Percentiles rank a stretch among this genome's conserved stretches.
phyloP scores from a whole-genome alignment of 1,140 invertebrate species.

The Cecropterus lyciades region DNA sequence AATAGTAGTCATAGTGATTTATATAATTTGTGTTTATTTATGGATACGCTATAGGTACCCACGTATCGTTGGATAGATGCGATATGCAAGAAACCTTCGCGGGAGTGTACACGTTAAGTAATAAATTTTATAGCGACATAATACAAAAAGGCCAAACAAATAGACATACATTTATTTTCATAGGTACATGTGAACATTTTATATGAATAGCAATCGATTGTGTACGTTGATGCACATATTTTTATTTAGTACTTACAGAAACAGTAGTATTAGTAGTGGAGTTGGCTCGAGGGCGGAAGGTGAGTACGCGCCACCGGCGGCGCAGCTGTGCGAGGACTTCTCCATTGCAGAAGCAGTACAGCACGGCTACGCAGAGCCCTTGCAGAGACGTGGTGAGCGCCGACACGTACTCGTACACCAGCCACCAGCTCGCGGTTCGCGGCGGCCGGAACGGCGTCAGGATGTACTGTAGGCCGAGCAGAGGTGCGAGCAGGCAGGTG shows the following conservation, averaged over 20 bases:
- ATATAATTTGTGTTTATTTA: too few relatives aligned
- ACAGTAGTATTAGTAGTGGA: conserved; percentile 93
- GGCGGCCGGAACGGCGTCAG: conserved; percentile 94
- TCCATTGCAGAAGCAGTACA: conserved; percentile 98
- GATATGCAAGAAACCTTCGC: too few relatives aligned
- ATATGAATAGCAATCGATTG: too few relatives aligned
- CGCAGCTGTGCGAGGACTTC: conserved; percentile 95
- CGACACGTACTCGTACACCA: conserved; percentile 92
- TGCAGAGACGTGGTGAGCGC: conserved; percentile 95
- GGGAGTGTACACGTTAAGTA: too few relatives aligned
- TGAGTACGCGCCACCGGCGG: conserved; percentile 89
- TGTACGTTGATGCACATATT: too few relatives aligned
- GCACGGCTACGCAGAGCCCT: conserved; percentile 95
- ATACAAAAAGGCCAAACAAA: too few relatives aligned
- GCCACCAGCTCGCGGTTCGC: conserved; percentile 88
- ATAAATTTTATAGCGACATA: too few relatives aligned
- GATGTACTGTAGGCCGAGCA: conserved; percentile 93
- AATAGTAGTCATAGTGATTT: too few relatives aligned
- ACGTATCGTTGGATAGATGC: too few relatives aligned
- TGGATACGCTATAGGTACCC: too few relatives aligned
- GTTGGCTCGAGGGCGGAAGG: conserved; percentile 90
- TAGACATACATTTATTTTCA: too few relatives aligned
- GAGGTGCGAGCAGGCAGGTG: conserved; percentile 93
- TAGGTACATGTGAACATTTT: too few relatives aligned
- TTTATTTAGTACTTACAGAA: conserved; percentile 87